Base-by-base conservation (phyloP, 1,140 invertebrate species). In the Bactericera cockerelli region DNA sequence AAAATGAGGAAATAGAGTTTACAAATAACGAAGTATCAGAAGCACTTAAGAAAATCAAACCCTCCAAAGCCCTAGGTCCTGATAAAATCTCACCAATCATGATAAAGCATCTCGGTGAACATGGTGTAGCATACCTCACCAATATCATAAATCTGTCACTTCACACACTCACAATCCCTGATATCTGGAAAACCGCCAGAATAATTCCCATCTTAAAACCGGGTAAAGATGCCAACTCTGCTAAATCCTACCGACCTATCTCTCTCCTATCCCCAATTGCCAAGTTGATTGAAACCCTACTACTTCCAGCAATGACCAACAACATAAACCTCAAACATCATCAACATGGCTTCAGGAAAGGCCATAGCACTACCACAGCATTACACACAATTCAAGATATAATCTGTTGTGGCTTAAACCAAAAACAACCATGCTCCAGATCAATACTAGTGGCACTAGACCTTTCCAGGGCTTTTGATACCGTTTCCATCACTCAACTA, bases 41-140 rank as follows among this genome's bases (percentile, higher is more conserved):
- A 28, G 56, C 56, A 14, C 26, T 57, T 13, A 57, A 57, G 33
- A 28, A n/a, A 1, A 33, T 36, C 26, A 57, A 36, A 36, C 21
- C 56, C 4, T 57, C 56, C 1, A 57, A 57, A 57, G 56, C 56
- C 31, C 33, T 57, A n/a, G 56, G 56, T 26, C 56, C 56, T 14
- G 56, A 57, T 26, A 26, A 21, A 16, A 57, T 57, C n/a, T 57
- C 56, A 26, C 26, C 56, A 28, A 57, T 57, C n/a, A 57, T 57
- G 56, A 3, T 57, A 13, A 57, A 57, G 33, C 56, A 57, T 36
- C 56, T 57, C n/a, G 56, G 33, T n/a, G 26, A 28, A 33, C 26
- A 28, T 57, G 56, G 26, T 14, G 56, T 57, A 4, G 56, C 26
- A 33, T 57, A 33, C 25, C 56, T 57, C 19, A 57, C 56, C 26